Conservation (phyloP, 2,888 invertebrate species). For the Eupithecia tripunctaria region DNA sequence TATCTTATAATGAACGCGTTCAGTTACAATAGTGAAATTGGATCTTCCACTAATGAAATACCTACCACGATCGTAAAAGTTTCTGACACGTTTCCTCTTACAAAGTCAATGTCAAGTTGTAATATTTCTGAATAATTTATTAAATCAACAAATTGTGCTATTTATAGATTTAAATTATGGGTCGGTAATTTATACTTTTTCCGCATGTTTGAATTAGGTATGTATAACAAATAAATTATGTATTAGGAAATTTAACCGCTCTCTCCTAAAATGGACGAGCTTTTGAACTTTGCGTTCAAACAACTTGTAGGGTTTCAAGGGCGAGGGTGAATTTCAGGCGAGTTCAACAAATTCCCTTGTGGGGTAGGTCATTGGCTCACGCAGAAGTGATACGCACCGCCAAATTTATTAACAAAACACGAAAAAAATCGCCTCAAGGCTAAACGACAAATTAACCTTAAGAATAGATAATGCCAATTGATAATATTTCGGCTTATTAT, state of each 20-base stretch:
- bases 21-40: too few species aligned
- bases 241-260: background rate
- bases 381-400: conserved; percentile 12
- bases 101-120: conserved; percentile 1
- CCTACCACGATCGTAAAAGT: background rate
- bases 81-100: background rate
- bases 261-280: background rate
- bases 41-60: background rate
- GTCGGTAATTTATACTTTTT: background rate
- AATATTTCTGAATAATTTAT: background rate
- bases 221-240: background rate
- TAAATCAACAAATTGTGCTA: background rate
- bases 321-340: conserved; percentile 28
- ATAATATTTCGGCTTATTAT: conserved; percentile 1
- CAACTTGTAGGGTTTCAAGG: conserved; percentile 25
- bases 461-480: conserved; percentile 1
- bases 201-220: background rate
- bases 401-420: background rate
- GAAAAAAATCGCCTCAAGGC: conserved; percentile 6
- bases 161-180: background rate
- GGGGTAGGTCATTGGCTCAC: conserved; percentile 33
- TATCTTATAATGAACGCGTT: too few species aligned
- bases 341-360: conserved; percentile 21
- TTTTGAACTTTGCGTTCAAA: background rate
- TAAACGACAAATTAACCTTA: conserved; percentile 8